These are phyloP conservation scores for Papilio glaucus DNA, from an alignment of 1,140 invertebrate species.

Conservation along the genomic window DNA sequence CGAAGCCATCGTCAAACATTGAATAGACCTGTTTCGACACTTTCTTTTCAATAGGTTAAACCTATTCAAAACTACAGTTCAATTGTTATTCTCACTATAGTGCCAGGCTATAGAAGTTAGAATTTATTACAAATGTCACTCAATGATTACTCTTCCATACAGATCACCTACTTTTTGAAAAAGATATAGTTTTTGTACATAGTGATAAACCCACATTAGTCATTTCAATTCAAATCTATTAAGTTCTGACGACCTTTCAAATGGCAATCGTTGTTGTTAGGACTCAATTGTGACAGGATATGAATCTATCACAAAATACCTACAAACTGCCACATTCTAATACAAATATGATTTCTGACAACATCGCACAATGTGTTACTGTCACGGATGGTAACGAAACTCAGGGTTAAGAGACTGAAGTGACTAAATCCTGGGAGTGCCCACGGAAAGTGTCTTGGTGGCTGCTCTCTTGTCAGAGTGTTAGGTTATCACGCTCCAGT, in stretches of 20 bases:
- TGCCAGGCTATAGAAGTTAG: background rate
- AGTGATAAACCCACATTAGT: background rate
- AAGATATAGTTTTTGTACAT: background rate
- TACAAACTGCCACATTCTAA: background rate
- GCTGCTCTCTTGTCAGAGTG: no score
- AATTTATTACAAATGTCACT: background rate
- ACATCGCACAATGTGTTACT: background rate
- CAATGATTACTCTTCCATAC: background rate
- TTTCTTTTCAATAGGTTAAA: constrained; percentile 5
- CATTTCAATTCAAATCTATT: background rate
- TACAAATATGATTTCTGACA: background rate
- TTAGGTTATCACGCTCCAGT: no score
- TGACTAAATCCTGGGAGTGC: no score
- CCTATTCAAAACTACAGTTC: constrained; percentile 12
- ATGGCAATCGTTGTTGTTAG: background rate
- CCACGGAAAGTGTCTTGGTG: no score
- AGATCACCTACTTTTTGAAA: background rate
- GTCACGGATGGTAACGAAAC: no score
- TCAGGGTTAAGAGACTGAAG: no score
- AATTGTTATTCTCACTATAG: no score
- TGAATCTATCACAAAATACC: no score
- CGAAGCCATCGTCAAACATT: background rate
- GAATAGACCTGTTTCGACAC: constrained; percentile 11
- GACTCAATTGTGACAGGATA: background rate
- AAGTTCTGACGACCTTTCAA: background rate